phyloP scores from a whole-genome alignment of 2,888 invertebrate genomes.

The Rhimphoctona megacephalus region DNA sequence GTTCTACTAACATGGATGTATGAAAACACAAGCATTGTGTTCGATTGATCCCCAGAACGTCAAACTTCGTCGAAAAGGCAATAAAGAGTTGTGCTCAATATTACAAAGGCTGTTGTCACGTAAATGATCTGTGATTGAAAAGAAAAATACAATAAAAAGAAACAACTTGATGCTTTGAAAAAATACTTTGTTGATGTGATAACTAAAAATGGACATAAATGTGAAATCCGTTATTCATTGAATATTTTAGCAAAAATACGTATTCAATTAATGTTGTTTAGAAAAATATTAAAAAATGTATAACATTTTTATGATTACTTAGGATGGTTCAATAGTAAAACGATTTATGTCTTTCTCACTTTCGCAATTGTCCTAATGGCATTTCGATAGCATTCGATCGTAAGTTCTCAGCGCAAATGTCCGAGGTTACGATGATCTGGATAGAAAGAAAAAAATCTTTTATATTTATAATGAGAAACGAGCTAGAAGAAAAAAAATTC shows the following conservation, averaged over 20 bases:
- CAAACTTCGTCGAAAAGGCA: slow-evolving; percentile 60
- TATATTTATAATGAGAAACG: not conserved
- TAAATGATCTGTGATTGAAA: slow-evolving; percentile 43
- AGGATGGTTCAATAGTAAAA: slow-evolving; percentile 45
- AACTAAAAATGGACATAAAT: too few relatives aligned
- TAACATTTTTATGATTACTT: slow-evolving; percentile 7
- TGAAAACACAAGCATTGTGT: slow-evolving; percentile 24
- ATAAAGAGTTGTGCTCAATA: slow-evolving; percentile 62
- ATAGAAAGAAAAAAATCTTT: not conserved
- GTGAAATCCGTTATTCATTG: not conserved
- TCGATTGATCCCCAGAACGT: slow-evolving; percentile 25
- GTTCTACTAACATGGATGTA: slow-evolving; percentile 58
- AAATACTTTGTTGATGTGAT: not conserved
- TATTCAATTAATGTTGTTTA: not conserved
- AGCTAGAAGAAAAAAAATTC: not conserved
- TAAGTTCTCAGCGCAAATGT: slow-evolving; percentile 62
- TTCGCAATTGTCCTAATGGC: slow-evolving; percentile 53
- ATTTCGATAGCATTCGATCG: slow-evolving; percentile 37
- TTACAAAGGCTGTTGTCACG: slow-evolving; percentile 55
- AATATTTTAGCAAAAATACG: not conserved
- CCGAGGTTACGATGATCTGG: slow-evolving; percentile 33
- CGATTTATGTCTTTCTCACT: slow-evolving; percentile 50
- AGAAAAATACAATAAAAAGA: not conserved
- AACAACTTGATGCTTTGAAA: not conserved
- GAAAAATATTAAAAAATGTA: not conserved